Base-by-base conservation (phyloP, 2,888 invertebrate genomes). In the Campaea margaritaria region DNA sequence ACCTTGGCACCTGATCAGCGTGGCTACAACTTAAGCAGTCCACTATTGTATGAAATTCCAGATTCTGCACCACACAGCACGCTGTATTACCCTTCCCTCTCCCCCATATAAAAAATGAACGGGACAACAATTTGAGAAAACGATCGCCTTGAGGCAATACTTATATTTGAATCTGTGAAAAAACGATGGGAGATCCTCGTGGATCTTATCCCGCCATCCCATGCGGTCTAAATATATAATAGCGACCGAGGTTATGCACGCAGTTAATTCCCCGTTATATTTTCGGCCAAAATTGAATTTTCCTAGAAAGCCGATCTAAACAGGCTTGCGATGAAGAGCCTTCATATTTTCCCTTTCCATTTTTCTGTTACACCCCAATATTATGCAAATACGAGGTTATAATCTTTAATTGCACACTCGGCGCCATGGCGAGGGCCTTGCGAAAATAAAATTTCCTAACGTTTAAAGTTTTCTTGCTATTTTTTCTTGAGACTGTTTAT, bases 311-410 rank as follows among this genome's bases (percentile, higher is more conserved):
- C 75, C 78, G 76, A 75, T 74, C 68, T 56, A 58, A 75, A 74
- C 59, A 44, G 64, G 70, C 69, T 64, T 67, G 53, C 58, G 42
- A 73, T 75, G 70, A 69, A 73, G 70, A 65, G 58, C 58, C 68
- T 74, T 66, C 69, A 74, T 75, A 74, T 79, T 81, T 81, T 76
- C 70, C 67, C 66, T 70, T 73, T 61, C 54, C 64, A 64, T 72
- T 70, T 76, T 75, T 78, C 76, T 73, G 72, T 76, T 69, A 69
- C 74, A 66, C 75, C 73, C 76, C 74, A 78, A 83, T 81, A 83
- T 82, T 84, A 86, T 85, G 85, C 81, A 85, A 86, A 86, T 83
- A 79, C 76, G 72, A 71, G 74, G 79, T 77, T 77, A 80, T 86
- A 81, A 83, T 78, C 77, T 85, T 84, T 83, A 85, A 86, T 85